A percentile compares a stretch with the other conserved stretches of the same genome.
These are phyloP conservation scores for Notodonta dromedarius DNA, from an alignment of 2,888 invertebrate species.

Conservation along the genomic window DNA sequence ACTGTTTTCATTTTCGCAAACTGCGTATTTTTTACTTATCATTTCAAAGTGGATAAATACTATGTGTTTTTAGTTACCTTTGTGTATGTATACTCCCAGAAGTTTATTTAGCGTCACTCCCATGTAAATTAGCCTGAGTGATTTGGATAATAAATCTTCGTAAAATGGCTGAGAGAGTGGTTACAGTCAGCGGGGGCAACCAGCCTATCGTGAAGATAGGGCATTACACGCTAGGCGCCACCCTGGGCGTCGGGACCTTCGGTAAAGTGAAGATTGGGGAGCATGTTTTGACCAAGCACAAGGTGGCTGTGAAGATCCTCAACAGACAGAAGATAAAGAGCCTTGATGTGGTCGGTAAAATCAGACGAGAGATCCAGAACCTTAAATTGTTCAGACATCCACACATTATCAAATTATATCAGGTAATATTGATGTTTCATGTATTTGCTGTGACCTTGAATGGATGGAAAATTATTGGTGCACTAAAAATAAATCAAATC, in stretches of 20 bases:
- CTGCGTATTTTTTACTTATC: background rate
- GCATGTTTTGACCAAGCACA: conserved; percentile 98
- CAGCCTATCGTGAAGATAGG: conserved; percentile 98
- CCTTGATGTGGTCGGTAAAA: conserved; percentile 99
- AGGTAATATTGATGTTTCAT: conserved; percentile 68
- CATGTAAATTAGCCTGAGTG: conserved; percentile 1
- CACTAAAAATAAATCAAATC: too few relatives aligned
- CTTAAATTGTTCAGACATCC: conserved; percentile 99
- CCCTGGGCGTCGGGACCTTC: conserved; percentile 98
- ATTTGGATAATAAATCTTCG: background rate
- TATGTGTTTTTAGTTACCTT: background rate
- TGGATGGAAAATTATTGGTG: background rate
- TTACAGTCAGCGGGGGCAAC: conserved; percentile 63
- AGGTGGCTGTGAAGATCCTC: conserved; percentile 99
- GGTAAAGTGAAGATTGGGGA: conserved; percentile 99
- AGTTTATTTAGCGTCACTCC: background rate
- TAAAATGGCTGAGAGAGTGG: conserved; percentile 71
- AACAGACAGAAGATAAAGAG: conserved; percentile 99
- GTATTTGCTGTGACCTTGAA: conserved; percentile 35
- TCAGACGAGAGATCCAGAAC: conserved; percentile 99
- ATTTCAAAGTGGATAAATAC: too few relatives aligned
- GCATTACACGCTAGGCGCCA: conserved; percentile 95
- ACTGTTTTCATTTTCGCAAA: conserved; percentile 1
- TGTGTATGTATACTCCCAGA: background rate
- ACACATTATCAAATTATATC: conserved; percentile 98